Evolutionary conservation across 1,140 invertebrate species (phyloP).

Genomic region (Batillaria attramentaria): DNA sequence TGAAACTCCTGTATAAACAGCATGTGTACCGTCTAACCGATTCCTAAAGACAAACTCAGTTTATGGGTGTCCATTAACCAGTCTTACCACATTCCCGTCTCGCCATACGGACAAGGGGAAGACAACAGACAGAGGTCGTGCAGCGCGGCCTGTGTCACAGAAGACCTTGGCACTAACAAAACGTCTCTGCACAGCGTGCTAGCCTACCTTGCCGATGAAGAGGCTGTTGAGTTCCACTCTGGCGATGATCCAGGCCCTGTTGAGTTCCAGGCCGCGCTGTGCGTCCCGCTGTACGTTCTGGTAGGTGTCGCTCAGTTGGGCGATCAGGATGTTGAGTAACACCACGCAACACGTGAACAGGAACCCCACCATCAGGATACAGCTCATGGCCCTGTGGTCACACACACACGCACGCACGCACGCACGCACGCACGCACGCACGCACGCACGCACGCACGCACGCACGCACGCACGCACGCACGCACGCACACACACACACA

Average conservation of each 20-base stretch:
- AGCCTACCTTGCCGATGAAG: constrained; percentile 49
- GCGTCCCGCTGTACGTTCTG: constrained; percentile 63
- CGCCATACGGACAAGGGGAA: no score
- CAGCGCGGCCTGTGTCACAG: no score
- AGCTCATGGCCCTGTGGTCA: constrained; percentile 49
- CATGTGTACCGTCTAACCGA: no score
- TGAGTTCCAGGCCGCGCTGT: constrained; percentile 61
- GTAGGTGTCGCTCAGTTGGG: constrained; percentile 64
- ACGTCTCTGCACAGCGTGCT: no score
- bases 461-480: background rate
- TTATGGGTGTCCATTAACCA: no score
- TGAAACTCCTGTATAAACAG: no score
- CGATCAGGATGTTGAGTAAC: constrained; percentile 63
- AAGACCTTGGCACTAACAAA: no score
- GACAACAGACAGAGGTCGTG: no score
- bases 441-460: background rate
- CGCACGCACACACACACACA: background rate
- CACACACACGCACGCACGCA: background rate
- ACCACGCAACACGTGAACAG: constrained; percentile 60
- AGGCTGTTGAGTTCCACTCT: constrained; percentile 62
- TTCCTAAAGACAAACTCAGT: no score
- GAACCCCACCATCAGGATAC: constrained; percentile 61
- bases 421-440: background rate
- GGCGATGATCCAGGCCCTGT: constrained; percentile 63
- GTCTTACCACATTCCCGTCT: no score